phyloP scores from a whole-genome alignment of 2,797 vertebrate species.

The Danio tinwini region DNA sequence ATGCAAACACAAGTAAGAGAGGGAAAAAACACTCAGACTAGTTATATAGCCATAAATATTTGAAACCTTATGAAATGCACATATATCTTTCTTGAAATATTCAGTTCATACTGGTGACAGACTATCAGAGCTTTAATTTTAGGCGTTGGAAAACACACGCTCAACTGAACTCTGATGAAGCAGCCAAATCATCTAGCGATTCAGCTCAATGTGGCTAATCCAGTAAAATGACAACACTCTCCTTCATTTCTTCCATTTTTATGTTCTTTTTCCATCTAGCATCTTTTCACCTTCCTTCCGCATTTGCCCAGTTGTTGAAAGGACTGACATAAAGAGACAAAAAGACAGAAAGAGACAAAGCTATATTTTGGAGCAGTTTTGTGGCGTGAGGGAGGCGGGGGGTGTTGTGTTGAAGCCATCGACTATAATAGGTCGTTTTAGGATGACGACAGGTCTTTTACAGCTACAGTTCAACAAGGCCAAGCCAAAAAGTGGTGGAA shows the following conservation, averaged over 20 bases:
- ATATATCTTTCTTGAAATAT: neutral
- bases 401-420: slow-evolving; percentile 20
- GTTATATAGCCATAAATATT: neutral
- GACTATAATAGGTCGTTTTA: slow-evolving; percentile 64
- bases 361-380: slow-evolving; percentile 46
- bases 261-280: slow-evolving; percentile 20
- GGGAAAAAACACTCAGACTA: neutral
- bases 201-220: slow-evolving; percentile 8
- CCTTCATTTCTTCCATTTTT: slow-evolving; percentile 37
- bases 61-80: neutral
- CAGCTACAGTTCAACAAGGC: slow-evolving; percentile 82
- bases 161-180: neutral
- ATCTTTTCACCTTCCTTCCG: slow-evolving; percentile 48
- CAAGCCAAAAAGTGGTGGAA: slow-evolving; percentile 56
- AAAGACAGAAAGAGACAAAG: slow-evolving; percentile 67
- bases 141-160: neutral
- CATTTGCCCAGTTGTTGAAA: slow-evolving; percentile 62
- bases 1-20: too few species aligned
- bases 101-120: neutral
- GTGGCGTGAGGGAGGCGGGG: neutral
- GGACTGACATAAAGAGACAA: too few species aligned
- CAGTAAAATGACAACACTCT: slow-evolving; percentile 58
- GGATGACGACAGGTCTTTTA: slow-evolving; percentile 68
- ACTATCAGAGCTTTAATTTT: neutral
- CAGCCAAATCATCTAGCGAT: neutral